These are phyloP conservation scores for Aradophagus sp. DNA, from an alignment of 1,140 invertebrate species.

Conservation along the genomic window DNA sequence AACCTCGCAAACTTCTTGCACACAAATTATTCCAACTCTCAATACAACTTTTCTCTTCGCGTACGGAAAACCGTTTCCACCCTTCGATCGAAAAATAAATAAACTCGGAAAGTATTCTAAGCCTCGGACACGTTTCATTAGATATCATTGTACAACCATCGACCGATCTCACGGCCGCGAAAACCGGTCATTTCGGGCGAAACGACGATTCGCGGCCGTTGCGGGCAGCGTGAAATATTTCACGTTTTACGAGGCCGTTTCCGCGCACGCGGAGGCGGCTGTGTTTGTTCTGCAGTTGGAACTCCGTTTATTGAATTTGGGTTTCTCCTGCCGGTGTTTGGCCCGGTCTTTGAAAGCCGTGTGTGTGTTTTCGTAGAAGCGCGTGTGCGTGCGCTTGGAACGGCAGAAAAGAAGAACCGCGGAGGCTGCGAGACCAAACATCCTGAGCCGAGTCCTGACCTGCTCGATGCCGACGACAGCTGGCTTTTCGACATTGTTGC, in stretches of 20 bases:
- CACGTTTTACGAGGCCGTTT: constrained; percentile 32
- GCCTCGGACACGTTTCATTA: too few relatives aligned
- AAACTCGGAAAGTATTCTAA: too few relatives aligned
- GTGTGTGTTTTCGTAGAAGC: not conserved
- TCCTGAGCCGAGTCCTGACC: constrained; percentile 48
- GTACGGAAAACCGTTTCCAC: too few relatives aligned
- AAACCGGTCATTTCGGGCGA: too few relatives aligned
- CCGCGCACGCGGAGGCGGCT: constrained; percentile 39
- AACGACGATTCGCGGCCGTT: too few relatives aligned
- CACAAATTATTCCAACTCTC: too few relatives aligned
- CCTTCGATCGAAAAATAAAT: too few relatives aligned
- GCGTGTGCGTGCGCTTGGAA: constrained; percentile 13
- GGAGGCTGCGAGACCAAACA: constrained; percentile 45
- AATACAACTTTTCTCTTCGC: too few relatives aligned
- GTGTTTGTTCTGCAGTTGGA: constrained; percentile 46
- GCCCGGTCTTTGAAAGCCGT: constrained; percentile 24
- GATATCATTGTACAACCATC: too few relatives aligned
- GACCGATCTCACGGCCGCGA: too few relatives aligned
- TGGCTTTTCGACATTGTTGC: constrained; percentile 53
- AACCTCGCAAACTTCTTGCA: too few relatives aligned
- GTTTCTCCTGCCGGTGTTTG: constrained; percentile 32
- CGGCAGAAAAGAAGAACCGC: constrained; percentile 36
- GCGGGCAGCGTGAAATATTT: not conserved
- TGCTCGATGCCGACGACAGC: constrained; percentile 53
- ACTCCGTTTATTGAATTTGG: constrained; percentile 44